Evolutionary conservation across 1,140 invertebrate genomes (phyloP).

Genomic region (Platorchestia sp.): DNA sequence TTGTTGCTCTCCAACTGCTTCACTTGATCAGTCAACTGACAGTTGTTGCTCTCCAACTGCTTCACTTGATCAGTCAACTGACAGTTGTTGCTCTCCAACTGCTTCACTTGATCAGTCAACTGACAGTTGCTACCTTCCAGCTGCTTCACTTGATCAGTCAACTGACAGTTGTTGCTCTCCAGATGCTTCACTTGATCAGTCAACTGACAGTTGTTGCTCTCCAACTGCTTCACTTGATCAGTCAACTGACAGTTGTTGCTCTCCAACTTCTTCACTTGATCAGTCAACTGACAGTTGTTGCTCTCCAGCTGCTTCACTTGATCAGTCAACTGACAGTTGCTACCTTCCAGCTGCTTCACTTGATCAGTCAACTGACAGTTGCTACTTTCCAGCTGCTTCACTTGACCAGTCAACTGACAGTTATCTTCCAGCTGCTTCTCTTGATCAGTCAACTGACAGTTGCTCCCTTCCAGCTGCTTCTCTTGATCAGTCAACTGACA

Average conservation of each 20-base stretch:
- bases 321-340: constrained; percentile 10
- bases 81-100: neutral
- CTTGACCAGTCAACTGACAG: constrained; percentile 1
- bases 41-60: neutral
- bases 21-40: constrained; percentile 4
- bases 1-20: neutral
- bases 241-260: neutral
- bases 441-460: neutral
- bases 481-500: neutral
- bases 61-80: constrained; percentile 8
- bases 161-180: neutral
- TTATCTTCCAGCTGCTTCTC: neutral
- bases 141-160: constrained; percentile 24
- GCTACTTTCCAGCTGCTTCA: constrained; percentile 4
- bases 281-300: neutral
- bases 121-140: constrained; percentile 17
- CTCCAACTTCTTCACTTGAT: neutral
- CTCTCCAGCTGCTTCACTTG: neutral
- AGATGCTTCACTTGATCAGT: constrained; percentile 29
- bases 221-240: constrained; percentile 6
- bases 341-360: neutral
- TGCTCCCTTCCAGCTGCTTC: neutral
- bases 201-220: neutral
- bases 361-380: constrained; percentile 23
- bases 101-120: constrained; percentile 17